Conservation (phyloP, 2,888 invertebrate species). For the Nephrotoma appendiculata region DNA sequence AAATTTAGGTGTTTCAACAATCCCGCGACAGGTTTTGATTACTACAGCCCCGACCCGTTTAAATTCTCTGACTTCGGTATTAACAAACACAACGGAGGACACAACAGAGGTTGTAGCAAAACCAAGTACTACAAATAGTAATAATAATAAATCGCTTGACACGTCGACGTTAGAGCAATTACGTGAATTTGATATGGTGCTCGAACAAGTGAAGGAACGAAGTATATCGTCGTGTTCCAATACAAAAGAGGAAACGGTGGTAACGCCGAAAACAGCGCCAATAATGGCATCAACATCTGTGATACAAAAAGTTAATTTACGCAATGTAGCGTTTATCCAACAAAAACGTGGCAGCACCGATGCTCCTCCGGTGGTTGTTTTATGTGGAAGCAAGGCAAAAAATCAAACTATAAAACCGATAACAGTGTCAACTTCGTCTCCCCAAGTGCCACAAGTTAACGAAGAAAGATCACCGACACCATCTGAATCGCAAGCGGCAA, state of each 20-base stretch:
- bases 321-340: background rate
- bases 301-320: background rate
- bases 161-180: conserved; percentile 64
- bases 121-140: background rate
- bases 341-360: background rate
- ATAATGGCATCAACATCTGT: background rate
- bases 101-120: conserved; percentile 1
- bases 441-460: background rate
- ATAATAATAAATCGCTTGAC: conserved; percentile 34
- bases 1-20: background rate
- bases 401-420: background rate
- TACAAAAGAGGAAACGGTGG: conserved; percentile 8
- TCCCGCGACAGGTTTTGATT: conserved; percentile 6
- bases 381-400: background rate
- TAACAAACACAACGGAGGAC: background rate
- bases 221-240: conserved; percentile 37
- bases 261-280: background rate
- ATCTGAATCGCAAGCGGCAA: background rate
- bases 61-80: background rate
- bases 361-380: background rate
- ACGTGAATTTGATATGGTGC: conserved; percentile 64
- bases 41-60: background rate
- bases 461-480: background rate
- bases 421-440: background rate
- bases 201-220: conserved; percentile 66